These are phyloP conservation scores for Xylota sylvarum DNA, from an alignment of 2,888 invertebrate genomes.

Conservation along the genomic window DNA sequence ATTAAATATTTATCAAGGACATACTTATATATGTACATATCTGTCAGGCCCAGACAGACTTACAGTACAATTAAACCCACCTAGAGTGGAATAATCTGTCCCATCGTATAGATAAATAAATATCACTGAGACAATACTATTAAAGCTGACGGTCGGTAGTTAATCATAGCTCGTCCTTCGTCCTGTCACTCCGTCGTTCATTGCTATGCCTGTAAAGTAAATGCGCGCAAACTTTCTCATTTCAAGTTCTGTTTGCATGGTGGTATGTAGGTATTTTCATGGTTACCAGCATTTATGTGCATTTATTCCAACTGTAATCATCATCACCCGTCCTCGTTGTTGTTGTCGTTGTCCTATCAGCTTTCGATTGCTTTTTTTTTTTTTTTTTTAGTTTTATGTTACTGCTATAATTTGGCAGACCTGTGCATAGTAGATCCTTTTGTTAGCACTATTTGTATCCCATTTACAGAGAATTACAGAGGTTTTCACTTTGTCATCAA, in stretches of 20 bases:
- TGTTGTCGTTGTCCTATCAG: slow-evolving; percentile 20
- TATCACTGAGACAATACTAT: slow-evolving; percentile 39
- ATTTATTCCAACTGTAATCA: slow-evolving; percentile 52
- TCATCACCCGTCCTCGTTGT: slow-evolving; percentile 23
- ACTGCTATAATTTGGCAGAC: background rate
- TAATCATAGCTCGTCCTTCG: slow-evolving; percentile 49
- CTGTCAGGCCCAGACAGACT: slow-evolving; percentile 13
- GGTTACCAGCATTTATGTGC: slow-evolving; percentile 35
- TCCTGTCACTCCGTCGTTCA: slow-evolving; percentile 50
- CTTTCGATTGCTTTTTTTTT: background rate
- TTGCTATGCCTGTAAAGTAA: slow-evolving; percentile 24
- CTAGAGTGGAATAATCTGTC: background rate
- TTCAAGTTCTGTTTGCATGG: slow-evolving; percentile 30
- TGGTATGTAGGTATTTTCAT: slow-evolving; percentile 10
- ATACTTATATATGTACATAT: background rate
- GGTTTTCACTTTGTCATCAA: slow-evolving; percentile 48
- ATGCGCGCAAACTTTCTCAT: slow-evolving; percentile 33
- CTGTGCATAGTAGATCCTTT: slow-evolving; percentile 7
- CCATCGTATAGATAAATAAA: slow-evolving; percentile 36
- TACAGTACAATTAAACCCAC: slow-evolving; percentile 2
- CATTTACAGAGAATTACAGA: slow-evolving; percentile 30
- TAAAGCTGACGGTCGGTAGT: slow-evolving; percentile 36
- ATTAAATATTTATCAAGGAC: slow-evolving; percentile 38
- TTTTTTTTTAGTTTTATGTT: background rate
- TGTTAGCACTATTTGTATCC: slow-evolving; percentile 16